Percentiles rank a stretch among this genome's conserved stretches.
Evolutionary conservation across 2,113 vertebrate genomes (phyloP).

Genomic region (Chauna torquata): DNA sequence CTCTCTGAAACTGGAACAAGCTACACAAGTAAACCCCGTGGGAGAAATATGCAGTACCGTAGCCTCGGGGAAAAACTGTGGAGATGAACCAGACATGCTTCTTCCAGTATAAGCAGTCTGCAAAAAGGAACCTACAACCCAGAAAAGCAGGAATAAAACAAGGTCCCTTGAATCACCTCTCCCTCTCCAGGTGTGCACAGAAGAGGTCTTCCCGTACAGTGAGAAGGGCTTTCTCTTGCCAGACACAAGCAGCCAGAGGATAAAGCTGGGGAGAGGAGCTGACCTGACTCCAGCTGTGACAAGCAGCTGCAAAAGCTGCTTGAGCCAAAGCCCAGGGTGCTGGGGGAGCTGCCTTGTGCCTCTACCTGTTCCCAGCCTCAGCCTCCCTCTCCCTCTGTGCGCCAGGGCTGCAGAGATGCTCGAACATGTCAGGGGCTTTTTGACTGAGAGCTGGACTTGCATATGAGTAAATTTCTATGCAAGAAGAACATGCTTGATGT

Average conservation of each 20-base stretch:
- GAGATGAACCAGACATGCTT: not conserved
- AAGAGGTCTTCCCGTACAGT: rapidly evolving
- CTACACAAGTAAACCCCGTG: not conserved
- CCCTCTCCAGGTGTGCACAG: not conserved
- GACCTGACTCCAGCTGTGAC: not conserved
- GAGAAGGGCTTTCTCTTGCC: not conserved
- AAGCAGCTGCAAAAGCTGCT: not conserved
- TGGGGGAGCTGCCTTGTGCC: rapidly evolving
- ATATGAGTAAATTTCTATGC: not conserved
- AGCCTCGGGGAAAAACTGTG: not conserved
- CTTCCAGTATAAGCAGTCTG: not conserved
- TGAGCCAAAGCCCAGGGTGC: not conserved
- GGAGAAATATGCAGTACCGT: not conserved
- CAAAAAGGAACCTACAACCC: not conserved
- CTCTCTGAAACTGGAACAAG: slow-evolving; percentile 14
- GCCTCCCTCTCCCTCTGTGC: not conserved
- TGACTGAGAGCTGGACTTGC: not conserved
- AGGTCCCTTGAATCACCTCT: not conserved
- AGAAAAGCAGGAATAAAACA: not conserved
- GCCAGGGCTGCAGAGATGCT: not conserved
- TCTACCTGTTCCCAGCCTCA: no score
- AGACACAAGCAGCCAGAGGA: not conserved
- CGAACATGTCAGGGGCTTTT: not conserved
- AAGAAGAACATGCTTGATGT: not conserved
- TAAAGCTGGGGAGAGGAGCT: not conserved